Base-by-base conservation (phyloP, 1,140 invertebrate species). In the Aphis gossypii region DNA sequence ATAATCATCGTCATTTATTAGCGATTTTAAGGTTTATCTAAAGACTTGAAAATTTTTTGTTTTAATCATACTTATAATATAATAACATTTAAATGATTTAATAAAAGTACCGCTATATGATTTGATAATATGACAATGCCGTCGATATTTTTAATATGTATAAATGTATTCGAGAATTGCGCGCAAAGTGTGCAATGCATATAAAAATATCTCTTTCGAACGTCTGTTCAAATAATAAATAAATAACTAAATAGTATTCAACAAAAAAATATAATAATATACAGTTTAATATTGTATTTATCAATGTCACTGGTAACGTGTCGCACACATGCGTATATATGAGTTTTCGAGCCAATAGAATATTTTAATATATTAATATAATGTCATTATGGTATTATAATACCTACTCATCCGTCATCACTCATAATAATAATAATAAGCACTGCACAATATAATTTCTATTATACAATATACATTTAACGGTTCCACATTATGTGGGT, bases 311-410 rank as follows among this genome's bases (percentile, higher is more conserved):
- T 76, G 30, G 14, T 76, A n/a, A 76, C 14, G 4, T 76, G 30
- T 76, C 60, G 14, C 60, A n/a, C n/a, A 23, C 4, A n/a, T 30
- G 5, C 60, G 60, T n/a, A n/a, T 11, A 30, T 76, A 11, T 35
- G 60, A 76, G 30, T 76, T 60, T 18, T n/a, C 4, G 30, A 30
- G n/a, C n/a, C n/a, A 14, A 35, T 76, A 76, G 60, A 76, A 76
- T 76, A 76, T 76, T 76, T 76, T 76, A 76, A 76, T 76, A 76
- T 76, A 76, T 76, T 76, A 76, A n/a, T n/a, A 76, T 76, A 76
- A 76, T 76, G 60, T n/a, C 60, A 76, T 76, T 76, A 68, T 68
- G n/a, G 60, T 68, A n/a, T 68, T 68, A 76, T n/a, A n/a, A 18
- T 76, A n/a, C 18, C 30, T n/a, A 68, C 30, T 68, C 30, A 68